Evolutionary conservation across 2,888 invertebrate genomes (phyloP), one percentile per base, ranked within the genome.

Genomic region (Mesorhabditis sp.): DNA sequence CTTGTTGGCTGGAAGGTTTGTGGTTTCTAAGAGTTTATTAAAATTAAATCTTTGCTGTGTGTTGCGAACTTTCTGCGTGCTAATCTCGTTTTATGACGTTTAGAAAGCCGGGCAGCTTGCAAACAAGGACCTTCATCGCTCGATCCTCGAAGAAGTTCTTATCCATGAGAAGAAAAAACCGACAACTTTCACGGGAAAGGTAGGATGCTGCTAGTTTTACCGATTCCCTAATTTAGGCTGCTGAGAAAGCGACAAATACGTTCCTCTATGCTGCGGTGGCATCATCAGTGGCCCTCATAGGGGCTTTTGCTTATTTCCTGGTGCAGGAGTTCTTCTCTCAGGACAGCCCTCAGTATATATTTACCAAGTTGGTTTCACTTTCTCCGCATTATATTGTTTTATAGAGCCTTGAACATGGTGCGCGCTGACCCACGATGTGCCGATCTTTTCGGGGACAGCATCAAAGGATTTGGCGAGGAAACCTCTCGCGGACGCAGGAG

Each of bases 281-380:
- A 3, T 80, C 72, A n/a, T 76, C 80, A 45, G 72, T 83, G 41
- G 78, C 74, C 3, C 68, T 80, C 6, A 70, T 83, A 5, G 82
- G 81, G 6, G 80, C 76, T 2, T 74, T 83, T 43, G 73, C 76
- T 15, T 83, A 83, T 65, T 73, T 80, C 63, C 75, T 83, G 28
- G 72, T 74, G 4, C 77, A 78, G 42, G 76, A 80, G 68, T 79
- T 83, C 67, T 81, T 83, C 67, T 77, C 80, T 6, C 65, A 74
- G 62, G 82, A 82, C 64, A 77, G 77, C 6, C 83, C 83, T 13
- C 80, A 81, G 67, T 77, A 76, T 15, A 82, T 83, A 45, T 83
- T 80, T 72, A 73, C 75, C 61, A 77, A 78, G 74, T 79, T n/a
- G 50, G 67, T 13, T 64, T 69, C 63, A 45, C 10, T 13, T 66